A percentile compares a stretch with the other conserved stretches of the same genome.
These are phyloP conservation scores for Tyrannus savana DNA, from an alignment of 2,113 vertebrate species.

Conservation along the genomic window DNA sequence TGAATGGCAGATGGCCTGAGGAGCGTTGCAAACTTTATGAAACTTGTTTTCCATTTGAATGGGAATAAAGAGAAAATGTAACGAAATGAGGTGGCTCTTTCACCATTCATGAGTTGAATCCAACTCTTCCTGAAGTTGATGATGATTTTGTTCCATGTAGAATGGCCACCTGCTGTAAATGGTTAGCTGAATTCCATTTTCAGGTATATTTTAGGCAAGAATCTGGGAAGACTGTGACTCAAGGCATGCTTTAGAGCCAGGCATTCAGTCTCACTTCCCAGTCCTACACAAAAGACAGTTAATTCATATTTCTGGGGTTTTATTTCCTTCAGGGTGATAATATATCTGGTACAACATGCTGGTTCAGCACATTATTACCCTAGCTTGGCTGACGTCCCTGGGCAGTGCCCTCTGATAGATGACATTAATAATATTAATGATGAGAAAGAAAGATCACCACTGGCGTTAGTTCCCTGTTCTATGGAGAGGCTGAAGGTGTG, in stretches of 20 bases:
- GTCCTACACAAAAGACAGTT: neutral
- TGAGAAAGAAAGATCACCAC: neutral
- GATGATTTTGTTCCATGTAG: neutral
- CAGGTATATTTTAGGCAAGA: neutral
- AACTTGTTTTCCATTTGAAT: slow-evolving; percentile 24
- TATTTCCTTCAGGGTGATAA: neutral
- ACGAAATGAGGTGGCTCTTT: neutral
- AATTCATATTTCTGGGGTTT: neutral
- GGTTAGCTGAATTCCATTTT: neutral
- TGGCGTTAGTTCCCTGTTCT: neutral
- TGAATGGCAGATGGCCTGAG: neutral
- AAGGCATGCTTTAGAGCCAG: neutral
- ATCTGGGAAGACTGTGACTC: neutral
- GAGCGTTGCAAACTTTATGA: neutral
- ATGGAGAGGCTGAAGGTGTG: neutral
- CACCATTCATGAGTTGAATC: neutral
- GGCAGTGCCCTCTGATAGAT: neutral
- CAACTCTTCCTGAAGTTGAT: neutral
- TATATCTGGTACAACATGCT: neutral
- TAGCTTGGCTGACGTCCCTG: neutral
- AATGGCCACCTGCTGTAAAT: neutral
- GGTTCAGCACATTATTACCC: neutral
- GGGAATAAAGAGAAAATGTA: neutral
- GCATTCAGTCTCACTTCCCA: neutral
- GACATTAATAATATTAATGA: neutral